A percentile compares a stretch with the other conserved stretches of the same genome.
Conservation (phyloP, 2,888 invertebrate genomes). For the Oxycera nigricornis region DNA sequence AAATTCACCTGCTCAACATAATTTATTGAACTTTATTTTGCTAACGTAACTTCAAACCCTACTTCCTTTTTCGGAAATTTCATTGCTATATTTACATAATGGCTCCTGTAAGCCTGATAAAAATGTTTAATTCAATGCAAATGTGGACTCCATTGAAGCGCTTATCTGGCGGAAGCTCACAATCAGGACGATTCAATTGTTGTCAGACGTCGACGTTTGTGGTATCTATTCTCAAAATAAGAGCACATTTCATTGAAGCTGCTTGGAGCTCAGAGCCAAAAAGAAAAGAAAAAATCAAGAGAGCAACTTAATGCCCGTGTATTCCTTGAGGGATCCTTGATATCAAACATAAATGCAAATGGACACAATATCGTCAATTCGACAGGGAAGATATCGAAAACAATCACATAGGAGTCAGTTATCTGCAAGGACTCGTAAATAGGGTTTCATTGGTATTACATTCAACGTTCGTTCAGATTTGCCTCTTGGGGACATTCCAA, state of each 20-base stretch:
- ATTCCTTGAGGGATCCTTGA: background rate
- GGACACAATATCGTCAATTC: background rate
- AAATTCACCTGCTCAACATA: too few relatives aligned
- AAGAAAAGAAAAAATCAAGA: background rate
- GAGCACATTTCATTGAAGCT: background rate
- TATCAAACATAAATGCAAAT: background rate
- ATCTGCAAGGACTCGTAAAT: too few relatives aligned
- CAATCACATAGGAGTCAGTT: too few relatives aligned
- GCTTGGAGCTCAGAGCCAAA: background rate
- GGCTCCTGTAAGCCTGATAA: too few relatives aligned
- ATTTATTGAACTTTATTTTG: too few relatives aligned
- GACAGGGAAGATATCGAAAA: background rate
- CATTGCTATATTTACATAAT: too few relatives aligned
- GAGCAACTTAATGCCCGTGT: background rate
- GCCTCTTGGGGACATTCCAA: too few relatives aligned
- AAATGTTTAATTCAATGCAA: too few relatives aligned
- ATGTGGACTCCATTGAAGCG: background rate
- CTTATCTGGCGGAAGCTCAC: slow-evolving; percentile 35
- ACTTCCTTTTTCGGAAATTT: too few relatives aligned
- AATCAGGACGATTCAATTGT: slow-evolving; percentile 38
- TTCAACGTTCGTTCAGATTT: too few relatives aligned
- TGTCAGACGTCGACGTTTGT: slow-evolving; percentile 3
- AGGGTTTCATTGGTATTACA: too few relatives aligned
- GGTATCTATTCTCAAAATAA: background rate
- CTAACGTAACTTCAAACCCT: too few relatives aligned